These are phyloP conservation scores for Belgica antarctica DNA, from an alignment of 2,888 invertebrate genomes.

Conservation along the genomic window DNA sequence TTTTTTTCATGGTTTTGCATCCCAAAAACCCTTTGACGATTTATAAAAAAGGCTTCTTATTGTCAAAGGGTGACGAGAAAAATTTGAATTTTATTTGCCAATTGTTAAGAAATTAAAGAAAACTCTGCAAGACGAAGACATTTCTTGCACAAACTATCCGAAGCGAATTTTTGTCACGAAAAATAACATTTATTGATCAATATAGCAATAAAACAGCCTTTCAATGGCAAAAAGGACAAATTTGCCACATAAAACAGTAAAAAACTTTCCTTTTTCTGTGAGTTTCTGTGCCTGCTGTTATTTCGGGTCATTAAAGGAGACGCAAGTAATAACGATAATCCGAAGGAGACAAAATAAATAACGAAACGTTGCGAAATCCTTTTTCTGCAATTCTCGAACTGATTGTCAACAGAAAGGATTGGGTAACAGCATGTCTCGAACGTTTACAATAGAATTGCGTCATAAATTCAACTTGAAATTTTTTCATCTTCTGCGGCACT, in stretches of 20 bases:
- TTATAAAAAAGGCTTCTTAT: too few relatives aligned
- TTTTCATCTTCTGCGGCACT: background rate
- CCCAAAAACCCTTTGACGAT: too few relatives aligned
- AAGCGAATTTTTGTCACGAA: background rate
- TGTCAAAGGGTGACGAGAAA: background rate
- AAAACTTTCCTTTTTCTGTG: background rate
- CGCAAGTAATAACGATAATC: slow-evolving; percentile 4
- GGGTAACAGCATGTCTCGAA: background rate
- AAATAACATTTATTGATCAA: slow-evolving; percentile 10
- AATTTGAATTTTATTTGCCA: slow-evolving; percentile 2
- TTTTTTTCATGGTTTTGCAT: too few relatives aligned
- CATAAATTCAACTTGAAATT: background rate
- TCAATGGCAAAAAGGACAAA: background rate
- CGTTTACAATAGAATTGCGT: too few relatives aligned
- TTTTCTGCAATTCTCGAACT: background rate
- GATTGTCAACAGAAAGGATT: slow-evolving; percentile 19
- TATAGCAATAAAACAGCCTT: background rate
- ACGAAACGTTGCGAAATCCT: slow-evolving; percentile 12
- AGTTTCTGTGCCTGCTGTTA: background rate
- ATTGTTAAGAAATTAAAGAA: background rate
- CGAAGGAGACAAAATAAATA: background rate
- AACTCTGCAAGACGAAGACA: background rate
- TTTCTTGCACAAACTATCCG: background rate
- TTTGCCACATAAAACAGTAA: slow-evolving; percentile 25
- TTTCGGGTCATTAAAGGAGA: background rate